Evolutionary conservation across 2,888 invertebrate species (phyloP).

Genomic region (Eurytoma adleriae): DNA sequence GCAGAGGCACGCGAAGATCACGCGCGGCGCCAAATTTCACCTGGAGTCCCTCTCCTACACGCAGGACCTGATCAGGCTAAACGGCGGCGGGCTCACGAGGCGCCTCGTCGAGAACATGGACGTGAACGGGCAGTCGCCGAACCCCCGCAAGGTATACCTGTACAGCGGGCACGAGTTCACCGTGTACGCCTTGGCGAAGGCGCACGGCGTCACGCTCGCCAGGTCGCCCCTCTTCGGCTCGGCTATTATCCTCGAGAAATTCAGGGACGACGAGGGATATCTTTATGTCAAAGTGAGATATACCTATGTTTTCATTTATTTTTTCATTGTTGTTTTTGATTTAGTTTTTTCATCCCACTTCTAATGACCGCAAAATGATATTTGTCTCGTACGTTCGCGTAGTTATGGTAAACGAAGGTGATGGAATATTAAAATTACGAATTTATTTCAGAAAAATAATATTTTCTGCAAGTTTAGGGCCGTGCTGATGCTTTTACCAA

Average conservation of each 20-base stretch:
- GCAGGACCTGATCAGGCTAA: constrained; percentile 16
- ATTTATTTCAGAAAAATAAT: too few relatives aligned
- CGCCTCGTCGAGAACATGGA: constrained; percentile 42
- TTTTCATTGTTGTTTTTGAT: too few relatives aligned
- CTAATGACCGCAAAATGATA: too few relatives aligned
- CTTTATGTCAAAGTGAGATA: constrained; percentile 60
- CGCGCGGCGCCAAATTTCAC: not conserved
- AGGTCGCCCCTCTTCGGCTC: constrained; percentile 62
- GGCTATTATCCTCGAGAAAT: constrained; percentile 63
- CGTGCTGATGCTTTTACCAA: too few relatives aligned
- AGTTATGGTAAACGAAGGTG: too few relatives aligned
- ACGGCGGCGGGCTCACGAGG: constrained; percentile 24
- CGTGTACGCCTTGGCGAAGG: constrained; percentile 79
- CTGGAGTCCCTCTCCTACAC: constrained; percentile 34
- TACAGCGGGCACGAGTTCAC: constrained; percentile 83
- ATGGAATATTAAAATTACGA: too few relatives aligned
- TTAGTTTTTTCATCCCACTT: too few relatives aligned
- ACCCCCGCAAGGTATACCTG: constrained; percentile 75
- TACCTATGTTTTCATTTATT: too few relatives aligned
- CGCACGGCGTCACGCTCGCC: constrained; percentile 74
- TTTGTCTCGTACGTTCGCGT: too few relatives aligned
- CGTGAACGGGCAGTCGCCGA: not conserved
- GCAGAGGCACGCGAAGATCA: not conserved
- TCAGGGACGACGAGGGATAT: constrained; percentile 42
- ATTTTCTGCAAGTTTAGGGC: too few relatives aligned